These are phyloP conservation scores for Oceanodroma leucorhoa DNA, from an alignment of 2,797 vertebrate genomes.

Conservation along the genomic window DNA sequence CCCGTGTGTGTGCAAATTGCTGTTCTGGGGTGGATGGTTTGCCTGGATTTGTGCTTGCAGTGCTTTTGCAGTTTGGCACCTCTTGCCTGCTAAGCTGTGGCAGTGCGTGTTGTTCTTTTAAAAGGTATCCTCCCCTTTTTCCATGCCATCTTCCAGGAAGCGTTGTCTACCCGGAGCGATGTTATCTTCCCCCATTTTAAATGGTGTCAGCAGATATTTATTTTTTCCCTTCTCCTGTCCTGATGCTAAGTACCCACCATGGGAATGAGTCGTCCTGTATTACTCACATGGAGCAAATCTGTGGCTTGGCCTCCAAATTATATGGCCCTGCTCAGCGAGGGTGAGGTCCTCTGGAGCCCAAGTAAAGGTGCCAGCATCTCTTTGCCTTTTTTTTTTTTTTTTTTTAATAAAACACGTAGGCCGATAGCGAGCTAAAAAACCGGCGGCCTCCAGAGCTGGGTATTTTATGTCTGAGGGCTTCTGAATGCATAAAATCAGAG, in stretches of 20 bases:
- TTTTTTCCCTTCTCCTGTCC: background rate
- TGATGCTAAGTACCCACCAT: background rate
- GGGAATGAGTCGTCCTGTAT: background rate
- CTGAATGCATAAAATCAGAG: conserved; percentile 56
- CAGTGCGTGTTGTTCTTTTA: background rate
- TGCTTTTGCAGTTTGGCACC: background rate
- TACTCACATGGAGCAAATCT: conserved; percentile 23
- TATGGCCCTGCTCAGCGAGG: background rate
- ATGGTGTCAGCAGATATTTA: conserved; percentile 33
- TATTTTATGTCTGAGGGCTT: conserved; percentile 56
- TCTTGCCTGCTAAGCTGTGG: background rate
- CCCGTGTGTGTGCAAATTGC: background rate
- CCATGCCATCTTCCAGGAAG: conserved; percentile 9
- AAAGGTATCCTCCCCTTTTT: conserved; percentile 19
- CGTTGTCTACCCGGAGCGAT: background rate
- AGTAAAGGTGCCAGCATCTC: background rate
- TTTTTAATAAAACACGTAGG: background rate
- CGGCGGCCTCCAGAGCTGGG: background rate
- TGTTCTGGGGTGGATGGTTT: background rate
- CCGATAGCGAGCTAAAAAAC: background rate
- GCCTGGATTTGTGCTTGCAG: background rate
- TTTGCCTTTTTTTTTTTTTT: background rate
- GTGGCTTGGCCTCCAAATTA: conserved; percentile 1
- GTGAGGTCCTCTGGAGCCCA: background rate
- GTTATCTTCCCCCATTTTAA: conserved; percentile 17